These are phyloP conservation scores for Ischnura elegans DNA, from an alignment of 2,888 invertebrate species.

Conservation along the genomic window DNA sequence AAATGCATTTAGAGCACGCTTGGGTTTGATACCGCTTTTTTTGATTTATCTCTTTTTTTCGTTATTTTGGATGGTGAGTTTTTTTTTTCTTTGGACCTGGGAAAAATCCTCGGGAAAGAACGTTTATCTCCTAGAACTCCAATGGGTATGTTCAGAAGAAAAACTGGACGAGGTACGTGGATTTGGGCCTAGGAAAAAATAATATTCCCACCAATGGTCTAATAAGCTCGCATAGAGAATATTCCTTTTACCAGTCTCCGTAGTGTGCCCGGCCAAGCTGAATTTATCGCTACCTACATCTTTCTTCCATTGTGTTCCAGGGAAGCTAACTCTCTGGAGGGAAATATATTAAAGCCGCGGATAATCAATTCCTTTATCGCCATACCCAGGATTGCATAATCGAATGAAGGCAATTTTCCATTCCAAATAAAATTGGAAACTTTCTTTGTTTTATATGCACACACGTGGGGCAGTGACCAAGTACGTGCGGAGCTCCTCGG, in stretches of 20 bases:
- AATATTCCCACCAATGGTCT: background rate
- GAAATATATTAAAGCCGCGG: conserved; percentile 10
- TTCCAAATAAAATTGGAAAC: conserved; percentile 45
- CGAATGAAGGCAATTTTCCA: conserved; percentile 60
- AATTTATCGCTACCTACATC: conserved; percentile 45
- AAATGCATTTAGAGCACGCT: background rate
- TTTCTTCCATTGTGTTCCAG: background rate
- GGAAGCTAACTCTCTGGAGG: background rate
- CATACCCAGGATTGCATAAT: no score
- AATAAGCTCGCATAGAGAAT: background rate
- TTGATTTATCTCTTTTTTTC: background rate
- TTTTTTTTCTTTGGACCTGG: background rate
- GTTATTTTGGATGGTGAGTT: background rate
- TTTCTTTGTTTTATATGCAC: background rate
- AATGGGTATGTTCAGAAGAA: background rate
- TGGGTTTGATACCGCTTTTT: background rate
- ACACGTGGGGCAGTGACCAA: background rate
- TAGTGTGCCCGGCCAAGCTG: background rate
- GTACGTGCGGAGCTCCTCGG: conserved; percentile 12
- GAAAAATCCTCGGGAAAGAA: background rate
- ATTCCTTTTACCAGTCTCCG: conserved; percentile 14
- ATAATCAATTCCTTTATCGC: background rate
- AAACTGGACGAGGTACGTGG: background rate
- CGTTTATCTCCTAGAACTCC: background rate
- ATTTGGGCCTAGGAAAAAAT: background rate